Evolutionary conservation across 2,888 invertebrate species (phyloP), one percentile per base, ranked within the genome.

Genomic region (Aradus depressus): DNA sequence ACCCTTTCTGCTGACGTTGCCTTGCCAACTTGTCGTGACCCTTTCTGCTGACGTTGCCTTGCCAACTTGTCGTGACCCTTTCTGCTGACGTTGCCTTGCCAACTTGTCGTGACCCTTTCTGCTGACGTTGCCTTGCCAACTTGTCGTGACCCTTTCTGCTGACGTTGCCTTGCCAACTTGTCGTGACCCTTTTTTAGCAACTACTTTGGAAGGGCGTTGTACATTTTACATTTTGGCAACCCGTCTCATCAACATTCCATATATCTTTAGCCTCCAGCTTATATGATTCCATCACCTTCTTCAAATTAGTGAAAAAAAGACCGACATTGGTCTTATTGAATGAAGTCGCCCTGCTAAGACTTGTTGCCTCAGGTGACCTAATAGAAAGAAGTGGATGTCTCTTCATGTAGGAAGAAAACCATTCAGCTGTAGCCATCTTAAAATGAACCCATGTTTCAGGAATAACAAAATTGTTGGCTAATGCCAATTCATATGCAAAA

Each of bases 181-280:
- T 31, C 58, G 59, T 5, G 47, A 37, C 3, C 61, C 61, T 50
- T 50, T 58, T 16, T 51, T 43, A 8, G 58, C 57, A 4, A 63
- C 39, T 3, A 62, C 51, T 43, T 50, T 52, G 21, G 50, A 48
- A 10, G 62, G 60, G 25, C 53, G 58, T 25, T 61, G 60, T 0
- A 62, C 62, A 3, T 60, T 61, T 8, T 58, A 57, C 3, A 60
- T 34, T n/a, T n/a, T n/a, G n/a, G n/a, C n/a, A n/a, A 6, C 61
- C 60, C 14, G 59, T 61, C 50, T 62, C 61, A 49, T 61, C 60
- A 34, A 58, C 37, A 43, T 63, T 61, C 53, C 58, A 60, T 23
- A 62, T 56, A 23, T 57, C 50, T 16, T 28, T 22, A 18, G 57
- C 42, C 19, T 39, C 35, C 18, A 55, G 45, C 22, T 47, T 50